A percentile compares a stretch with the other conserved stretches of the same genome.
phyloP scores from a whole-genome alignment of 2,113 vertebrate genomes.

The Eupsittula cactorum region DNA sequence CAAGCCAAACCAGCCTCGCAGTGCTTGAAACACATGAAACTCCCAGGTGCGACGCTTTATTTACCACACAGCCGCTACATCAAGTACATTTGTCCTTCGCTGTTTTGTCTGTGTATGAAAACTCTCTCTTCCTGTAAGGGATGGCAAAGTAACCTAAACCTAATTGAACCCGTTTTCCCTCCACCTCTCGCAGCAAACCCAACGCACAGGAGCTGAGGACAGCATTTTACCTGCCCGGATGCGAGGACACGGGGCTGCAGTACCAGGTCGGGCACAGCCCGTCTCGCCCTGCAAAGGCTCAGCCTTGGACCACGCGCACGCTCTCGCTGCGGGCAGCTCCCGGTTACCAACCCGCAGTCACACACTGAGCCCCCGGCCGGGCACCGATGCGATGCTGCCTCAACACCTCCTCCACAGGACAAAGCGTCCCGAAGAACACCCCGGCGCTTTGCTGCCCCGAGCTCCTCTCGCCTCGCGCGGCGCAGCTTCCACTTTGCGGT shows the following conservation, averaged over 20 bases:
- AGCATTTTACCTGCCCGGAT: not conserved
- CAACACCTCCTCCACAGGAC: not conserved
- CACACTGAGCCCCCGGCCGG: not conserved
- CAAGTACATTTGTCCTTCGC: not conserved
- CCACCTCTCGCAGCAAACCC: not conserved
- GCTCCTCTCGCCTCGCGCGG: not conserved
- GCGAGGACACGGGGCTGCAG: not conserved
- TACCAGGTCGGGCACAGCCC: not conserved
- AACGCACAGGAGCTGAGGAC: not conserved
- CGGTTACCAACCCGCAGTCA: not conserved
- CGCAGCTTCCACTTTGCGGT: not conserved
- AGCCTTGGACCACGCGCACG: accelerated
- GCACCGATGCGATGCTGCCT: accelerated
- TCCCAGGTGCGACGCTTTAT: not conserved
- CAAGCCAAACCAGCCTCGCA: not conserved
- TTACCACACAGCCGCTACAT: accelerated
- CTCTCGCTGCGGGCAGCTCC: not conserved
- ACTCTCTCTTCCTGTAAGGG: not conserved
- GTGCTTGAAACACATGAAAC: accelerated
- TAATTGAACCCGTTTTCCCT: not conserved
- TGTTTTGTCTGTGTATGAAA: not conserved
- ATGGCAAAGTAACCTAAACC: not conserved
- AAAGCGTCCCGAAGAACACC: not conserved
- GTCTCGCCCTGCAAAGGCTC: not conserved
- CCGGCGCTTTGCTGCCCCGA: not conserved